Base-by-base conservation (phyloP, 2,888 invertebrate species). In the Leptopilina myrica region DNA sequence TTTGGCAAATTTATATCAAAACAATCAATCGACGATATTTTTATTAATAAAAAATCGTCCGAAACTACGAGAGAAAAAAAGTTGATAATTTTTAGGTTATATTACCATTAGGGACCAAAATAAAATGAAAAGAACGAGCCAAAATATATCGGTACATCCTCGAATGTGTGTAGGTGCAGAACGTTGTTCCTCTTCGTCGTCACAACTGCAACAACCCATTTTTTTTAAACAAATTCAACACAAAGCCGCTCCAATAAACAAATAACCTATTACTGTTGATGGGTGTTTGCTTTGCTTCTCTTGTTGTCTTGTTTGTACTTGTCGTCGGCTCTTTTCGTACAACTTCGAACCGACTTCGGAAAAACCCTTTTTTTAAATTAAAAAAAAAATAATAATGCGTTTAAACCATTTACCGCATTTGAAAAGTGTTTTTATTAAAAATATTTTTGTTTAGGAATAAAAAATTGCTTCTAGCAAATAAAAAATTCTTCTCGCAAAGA, bases 41-140 rank as follows among this genome's bases (percentile, higher is more conserved):
- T 59, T 7, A 59, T 59, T 15, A 15, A 7, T 15, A 59, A 59
- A 59, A 59, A 43, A 20, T 20, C 20, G 1, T 20, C 20, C 20
- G 5, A 43, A 1, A 43, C 8, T 6, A 62, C 20, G 8, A 9
- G 64, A 59, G 69, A 65, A 79, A 64, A 64, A 49, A 15, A 66
- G 75, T n/a, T 11, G 11, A 33, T 65, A n/a, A 75, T 75, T 8
- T 1, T 46, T 33, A 75, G 81, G 82, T 80, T 82, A 80, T 81
- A 79, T 85, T 93, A 97, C 97, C 97, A 97, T 95, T 85, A 97
- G 92, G 90, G 96, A 94, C 96, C 96, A 97, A 92, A 97, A 97
- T 78, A 95, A 90, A 84, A 97, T 93, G 89, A 96, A 97, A 88
- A 96, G 92, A 88, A 95, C 93, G 64, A 97, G 93, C 96, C 96